These are phyloP conservation scores for Morelia viridis DNA, from an alignment of 2,797 vertebrate genomes.

Conservation along the genomic window DNA sequence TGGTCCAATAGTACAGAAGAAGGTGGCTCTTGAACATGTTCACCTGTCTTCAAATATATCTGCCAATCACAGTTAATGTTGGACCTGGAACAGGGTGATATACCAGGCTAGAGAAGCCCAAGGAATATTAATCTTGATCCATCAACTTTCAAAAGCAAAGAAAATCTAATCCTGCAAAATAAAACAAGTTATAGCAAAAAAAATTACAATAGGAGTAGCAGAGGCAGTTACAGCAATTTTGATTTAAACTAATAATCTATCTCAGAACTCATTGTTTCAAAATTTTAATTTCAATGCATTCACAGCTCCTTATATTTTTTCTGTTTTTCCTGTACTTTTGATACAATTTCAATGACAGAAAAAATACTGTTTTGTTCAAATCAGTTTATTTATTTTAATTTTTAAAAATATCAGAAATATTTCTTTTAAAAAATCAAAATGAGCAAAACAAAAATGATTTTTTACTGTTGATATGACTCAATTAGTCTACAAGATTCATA, in stretches of 20 bases:
- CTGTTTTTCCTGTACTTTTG: constrained; percentile 32
- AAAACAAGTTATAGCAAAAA: constrained; percentile 38
- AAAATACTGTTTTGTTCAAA: not conserved
- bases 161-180: constrained; percentile 62
- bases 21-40: constrained; percentile 56
- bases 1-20: constrained; percentile 68
- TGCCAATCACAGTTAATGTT: constrained; percentile 42
- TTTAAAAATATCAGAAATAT: not conserved
- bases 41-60: constrained; percentile 64
- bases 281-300: constrained; percentile 53
- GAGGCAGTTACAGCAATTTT: constrained; percentile 51
- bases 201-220: constrained; percentile 29
- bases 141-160: constrained; percentile 51
- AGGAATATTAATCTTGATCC: constrained; percentile 58
- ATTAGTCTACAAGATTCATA: not conserved
- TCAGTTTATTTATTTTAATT: not conserved
- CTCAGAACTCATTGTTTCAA: constrained; percentile 21
- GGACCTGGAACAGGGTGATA: constrained; percentile 30
- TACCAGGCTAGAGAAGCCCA: constrained; percentile 50
- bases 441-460: not conserved
- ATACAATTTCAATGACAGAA: not conserved
- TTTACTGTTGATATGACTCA: not conserved
- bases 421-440: constrained; percentile 30
- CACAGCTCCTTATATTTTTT: constrained; percentile 40
- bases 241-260: constrained; percentile 55